These are phyloP conservation scores for Craseonycteris thonglongyai DNA, from an alignment of 2,113 vertebrate genomes.

Conservation along the genomic window DNA sequence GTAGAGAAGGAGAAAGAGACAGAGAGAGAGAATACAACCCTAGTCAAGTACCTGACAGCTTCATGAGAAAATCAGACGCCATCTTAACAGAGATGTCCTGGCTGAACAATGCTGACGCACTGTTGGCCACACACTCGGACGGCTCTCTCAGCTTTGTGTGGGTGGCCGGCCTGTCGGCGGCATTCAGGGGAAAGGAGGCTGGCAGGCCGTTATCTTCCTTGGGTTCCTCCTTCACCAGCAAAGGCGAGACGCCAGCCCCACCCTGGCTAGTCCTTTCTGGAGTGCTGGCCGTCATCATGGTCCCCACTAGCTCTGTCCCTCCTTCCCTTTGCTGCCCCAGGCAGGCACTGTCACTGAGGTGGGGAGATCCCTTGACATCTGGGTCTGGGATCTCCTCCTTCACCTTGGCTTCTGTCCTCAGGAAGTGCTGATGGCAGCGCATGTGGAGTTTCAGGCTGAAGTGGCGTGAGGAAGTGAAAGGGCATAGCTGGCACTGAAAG, in stretches of 20 bases:
- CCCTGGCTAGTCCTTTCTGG: slow-evolving; percentile 86
- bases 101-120: slow-evolving; percentile 92
- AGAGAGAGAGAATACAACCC: slow-evolving; percentile 22
- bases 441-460: slow-evolving; percentile 99
- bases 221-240: slow-evolving; percentile 95
- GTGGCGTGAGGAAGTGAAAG: slow-evolving; percentile 98
- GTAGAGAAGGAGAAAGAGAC: neutral
- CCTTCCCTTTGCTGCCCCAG: slow-evolving; percentile 81
- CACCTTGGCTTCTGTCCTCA: slow-evolving; percentile 94
- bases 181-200: slow-evolving; percentile 87
- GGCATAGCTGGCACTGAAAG: slow-evolving; percentile 98
- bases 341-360: slow-evolving; percentile 80
- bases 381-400: slow-evolving; percentile 96
- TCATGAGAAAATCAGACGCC: slow-evolving; percentile 98
- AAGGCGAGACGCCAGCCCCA: slow-evolving; percentile 76
- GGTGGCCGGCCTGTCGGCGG: slow-evolving; percentile 86
- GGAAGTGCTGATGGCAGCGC: slow-evolving; percentile 99
- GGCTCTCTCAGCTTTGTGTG: slow-evolving; percentile 91
- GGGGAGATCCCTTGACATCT: slow-evolving; percentile 89
- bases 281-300: slow-evolving; percentile 78
- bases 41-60: slow-evolving; percentile 91
- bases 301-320: slow-evolving; percentile 79
- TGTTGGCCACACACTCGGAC: slow-evolving; percentile 83
- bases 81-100: slow-evolving; percentile 98
- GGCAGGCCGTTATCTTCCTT: slow-evolving; percentile 87